Percentiles rank a stretch among this genome's conserved stretches.
These are phyloP conservation scores for Propithecus coquereli DNA, from an alignment of 2,113 vertebrate genomes.

Conservation along the genomic window DNA sequence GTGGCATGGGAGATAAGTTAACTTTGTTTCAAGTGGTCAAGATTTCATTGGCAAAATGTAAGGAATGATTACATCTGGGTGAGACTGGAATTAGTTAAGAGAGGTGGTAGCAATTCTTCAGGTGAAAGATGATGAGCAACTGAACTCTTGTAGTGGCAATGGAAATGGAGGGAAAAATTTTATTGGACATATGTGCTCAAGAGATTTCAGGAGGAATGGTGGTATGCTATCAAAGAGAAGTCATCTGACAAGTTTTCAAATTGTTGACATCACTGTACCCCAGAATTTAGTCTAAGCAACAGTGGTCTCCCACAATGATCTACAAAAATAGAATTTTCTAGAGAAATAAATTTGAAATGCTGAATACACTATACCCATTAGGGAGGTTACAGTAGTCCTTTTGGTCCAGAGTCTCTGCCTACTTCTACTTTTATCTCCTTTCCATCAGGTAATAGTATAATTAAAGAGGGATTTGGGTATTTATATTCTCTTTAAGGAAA, in stretches of 20 bases:
- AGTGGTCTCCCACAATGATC: neutral
- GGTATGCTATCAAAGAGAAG: neutral
- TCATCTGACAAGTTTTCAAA: neutral
- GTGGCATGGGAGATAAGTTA: neutral
- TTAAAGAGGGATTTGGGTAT: neutral
- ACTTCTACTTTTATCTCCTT: neutral
- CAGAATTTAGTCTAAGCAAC: neutral
- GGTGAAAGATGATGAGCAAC: neutral
- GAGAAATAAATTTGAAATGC: neutral
- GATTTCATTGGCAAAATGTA: neutral
- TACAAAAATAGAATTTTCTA: slow-evolving; percentile 19
- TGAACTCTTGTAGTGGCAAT: neutral
- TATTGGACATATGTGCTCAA: neutral
- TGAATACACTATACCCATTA: neutral
- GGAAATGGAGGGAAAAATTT: neutral
- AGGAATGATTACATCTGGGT: neutral
- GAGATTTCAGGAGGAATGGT: neutral
- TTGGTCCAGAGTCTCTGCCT: neutral
- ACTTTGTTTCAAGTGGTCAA: neutral
- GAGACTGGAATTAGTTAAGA: neutral
- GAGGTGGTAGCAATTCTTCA: neutral
- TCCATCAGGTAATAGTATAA: neutral
- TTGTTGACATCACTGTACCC: neutral
- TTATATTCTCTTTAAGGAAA: neutral
- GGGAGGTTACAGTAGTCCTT: neutral